Evolutionary conservation across 2,797 vertebrate species (phyloP).

Genomic region (Hemibagrus guttatus): DNA sequence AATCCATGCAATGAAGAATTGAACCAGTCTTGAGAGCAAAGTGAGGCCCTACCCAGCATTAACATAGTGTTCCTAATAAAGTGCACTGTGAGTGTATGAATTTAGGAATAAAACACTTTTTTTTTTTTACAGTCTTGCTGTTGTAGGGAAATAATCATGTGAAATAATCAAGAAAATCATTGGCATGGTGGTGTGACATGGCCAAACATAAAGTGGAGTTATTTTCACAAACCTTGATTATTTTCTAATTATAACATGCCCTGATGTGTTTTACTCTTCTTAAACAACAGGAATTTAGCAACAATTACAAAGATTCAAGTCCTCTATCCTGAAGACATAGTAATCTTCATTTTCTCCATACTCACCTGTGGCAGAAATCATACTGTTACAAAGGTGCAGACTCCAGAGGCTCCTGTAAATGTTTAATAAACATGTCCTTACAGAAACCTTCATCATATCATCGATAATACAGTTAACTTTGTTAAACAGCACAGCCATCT

Average conservation of each 20-base stretch:
- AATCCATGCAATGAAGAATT: not conserved
- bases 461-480: not conserved
- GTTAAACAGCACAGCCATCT: not conserved
- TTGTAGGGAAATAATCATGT: not conserved
- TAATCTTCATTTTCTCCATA: not conserved
- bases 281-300: not conserved
- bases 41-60: not conserved
- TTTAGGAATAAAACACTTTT: not conserved
- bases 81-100: not conserved
- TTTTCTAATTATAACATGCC: not conserved
- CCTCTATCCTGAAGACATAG: not conserved
- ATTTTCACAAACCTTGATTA: not conserved
- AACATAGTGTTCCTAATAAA: not conserved
- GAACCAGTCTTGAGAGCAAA: not conserved
- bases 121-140: not conserved
- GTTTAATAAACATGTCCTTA: not conserved
- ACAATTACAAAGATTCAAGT: not conserved
- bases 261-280: not conserved
- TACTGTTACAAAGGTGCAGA: not conserved
- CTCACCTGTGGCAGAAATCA: not conserved
- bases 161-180: not conserved
- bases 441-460: not conserved
- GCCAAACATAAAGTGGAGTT: not conserved
- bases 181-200: not conserved
- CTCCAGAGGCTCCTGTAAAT: not conserved